phyloP scores from a whole-genome alignment of 2,888 invertebrate genomes.

The Lucinisca nassula region DNA sequence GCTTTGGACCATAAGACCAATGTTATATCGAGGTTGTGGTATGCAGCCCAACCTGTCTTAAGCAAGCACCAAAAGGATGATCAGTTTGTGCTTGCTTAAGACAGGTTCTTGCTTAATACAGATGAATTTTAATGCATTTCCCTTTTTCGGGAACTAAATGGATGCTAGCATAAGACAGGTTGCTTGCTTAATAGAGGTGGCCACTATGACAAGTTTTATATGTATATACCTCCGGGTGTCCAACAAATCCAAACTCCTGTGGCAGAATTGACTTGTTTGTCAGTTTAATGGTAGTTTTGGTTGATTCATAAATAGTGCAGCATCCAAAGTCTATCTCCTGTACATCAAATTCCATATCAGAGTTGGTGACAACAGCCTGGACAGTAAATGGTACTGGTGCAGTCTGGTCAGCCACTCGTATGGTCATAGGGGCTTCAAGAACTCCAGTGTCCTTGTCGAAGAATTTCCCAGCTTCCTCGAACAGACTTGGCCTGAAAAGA shows the following conservation, averaged over 20 bases:
- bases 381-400: conserved; percentile 87
- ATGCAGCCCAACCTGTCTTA: no score
- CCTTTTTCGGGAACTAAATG: no score
- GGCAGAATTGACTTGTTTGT: conserved; percentile 87
- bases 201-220: no score
- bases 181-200: no score
- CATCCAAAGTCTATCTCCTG: conserved; percentile 86
- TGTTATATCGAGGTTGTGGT: no score
- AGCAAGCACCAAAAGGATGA: no score
- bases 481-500: conserved; percentile 79
- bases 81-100: no score
- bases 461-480: conserved; percentile 85
- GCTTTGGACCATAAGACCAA: no score
- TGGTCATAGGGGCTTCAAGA: conserved; percentile 87
- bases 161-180: no score
- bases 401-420: conserved; percentile 87
- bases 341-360: conserved; percentile 86
- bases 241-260: conserved; percentile 87
- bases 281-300: conserved; percentile 82
- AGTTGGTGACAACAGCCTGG: conserved; percentile 87
- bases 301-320: conserved; percentile 87
- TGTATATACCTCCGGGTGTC: conserved; percentile 85
- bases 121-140: no score
- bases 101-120: no score
- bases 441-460: conserved; percentile 87